Evolutionary conservation across 2,888 invertebrate species (phyloP), one percentile per base, ranked within the genome.

Genomic region (Drosophila cracens): DNA sequence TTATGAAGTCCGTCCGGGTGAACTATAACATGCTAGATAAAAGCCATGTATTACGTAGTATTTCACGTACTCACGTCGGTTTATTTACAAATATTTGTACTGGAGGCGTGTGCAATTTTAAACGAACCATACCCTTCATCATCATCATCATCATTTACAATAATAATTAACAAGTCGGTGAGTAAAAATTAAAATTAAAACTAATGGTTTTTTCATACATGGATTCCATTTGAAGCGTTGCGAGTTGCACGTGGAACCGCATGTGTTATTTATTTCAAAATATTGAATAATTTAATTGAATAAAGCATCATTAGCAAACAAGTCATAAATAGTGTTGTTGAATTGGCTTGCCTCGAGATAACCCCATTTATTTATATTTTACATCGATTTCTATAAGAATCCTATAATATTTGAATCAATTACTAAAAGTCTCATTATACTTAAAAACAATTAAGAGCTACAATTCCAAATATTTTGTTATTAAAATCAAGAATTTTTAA

Each of bases 121-220:
- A 38, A 16, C 38, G 56, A 56, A 56, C 29, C 40, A 29, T 49
- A 16, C 16, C 18, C 49, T 18, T 27, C 48, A 27, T 10, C 27
- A 49, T 27, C 48, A 27, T 48, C 25, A 48, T 8, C 25, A 43
- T 13, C 43, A 21, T n/a, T 16, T n/a, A 29, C 21, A 57, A 57
- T 25, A 57, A 43, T 21, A 57, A 52, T 58, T 40, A 53, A 52
- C 52, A 48, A 34, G 40, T 57, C 52, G 16, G 36, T 46, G 36
- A 46, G 66, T 40, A 48, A 49, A 77, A 71, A 64, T 64, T 58
- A 38, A 64, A 81, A 58, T 76, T 49, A 63, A 69, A 77, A 54
- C 43, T 71, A 43, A 60, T 57, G 38, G 31, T 11, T 51, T 65
- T 18, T 2, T 63, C 16, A 53, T 13, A 21, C 16, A 21, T 49